A percentile compares a stretch with the other conserved stretches of the same genome.
Evolutionary conservation across 1,140 invertebrate genomes (phyloP).

Genomic region (Drosophila pseudoobscura): DNA sequence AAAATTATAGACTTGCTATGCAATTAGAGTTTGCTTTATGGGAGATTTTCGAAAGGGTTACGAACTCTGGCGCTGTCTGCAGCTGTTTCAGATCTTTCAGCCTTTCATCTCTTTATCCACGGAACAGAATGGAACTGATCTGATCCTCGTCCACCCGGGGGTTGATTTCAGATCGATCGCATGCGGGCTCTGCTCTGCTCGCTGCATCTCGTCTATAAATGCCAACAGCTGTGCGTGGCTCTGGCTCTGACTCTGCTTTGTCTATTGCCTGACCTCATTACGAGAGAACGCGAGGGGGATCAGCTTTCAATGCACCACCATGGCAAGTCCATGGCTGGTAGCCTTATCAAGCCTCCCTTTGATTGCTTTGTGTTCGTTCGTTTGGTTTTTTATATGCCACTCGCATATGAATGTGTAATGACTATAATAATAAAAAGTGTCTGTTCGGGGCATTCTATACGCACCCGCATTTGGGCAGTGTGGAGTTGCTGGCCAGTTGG

Average conservation of each 20-base stretch:
- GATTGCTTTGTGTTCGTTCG: conserved; percentile 34
- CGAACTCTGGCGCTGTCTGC: conserved; percentile 27
- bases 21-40: conserved; percentile 39
- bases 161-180: conserved; percentile 71
- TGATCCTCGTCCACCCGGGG: conserved; percentile 52
- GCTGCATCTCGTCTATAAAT: conserved; percentile 54
- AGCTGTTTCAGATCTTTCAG: conserved; percentile 26
- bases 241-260: conserved; percentile 34
- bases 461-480: conserved; percentile 43
- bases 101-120: conserved; percentile 7
- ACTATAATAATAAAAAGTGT: conserved; percentile 49
- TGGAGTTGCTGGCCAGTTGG: conserved; percentile 28
- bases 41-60: conserved; percentile 22
- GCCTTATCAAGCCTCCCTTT: conserved; percentile 51
- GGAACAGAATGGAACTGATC: conserved; percentile 16
- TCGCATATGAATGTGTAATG: conserved; percentile 45
- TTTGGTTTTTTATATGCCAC: conserved; percentile 12
- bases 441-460: conserved; percentile 48
- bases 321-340: conserved; percentile 20
- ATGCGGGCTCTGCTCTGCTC: conserved; percentile 52
- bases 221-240: conserved; percentile 61
- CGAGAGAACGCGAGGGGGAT: conserved; percentile 27
- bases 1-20: conserved; percentile 45
- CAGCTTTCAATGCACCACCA: conserved; percentile 59
- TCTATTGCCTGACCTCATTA: conserved; percentile 69